phyloP scores from a whole-genome alignment of 2,888 invertebrate genomes.

The Philereme vetulata region DNA sequence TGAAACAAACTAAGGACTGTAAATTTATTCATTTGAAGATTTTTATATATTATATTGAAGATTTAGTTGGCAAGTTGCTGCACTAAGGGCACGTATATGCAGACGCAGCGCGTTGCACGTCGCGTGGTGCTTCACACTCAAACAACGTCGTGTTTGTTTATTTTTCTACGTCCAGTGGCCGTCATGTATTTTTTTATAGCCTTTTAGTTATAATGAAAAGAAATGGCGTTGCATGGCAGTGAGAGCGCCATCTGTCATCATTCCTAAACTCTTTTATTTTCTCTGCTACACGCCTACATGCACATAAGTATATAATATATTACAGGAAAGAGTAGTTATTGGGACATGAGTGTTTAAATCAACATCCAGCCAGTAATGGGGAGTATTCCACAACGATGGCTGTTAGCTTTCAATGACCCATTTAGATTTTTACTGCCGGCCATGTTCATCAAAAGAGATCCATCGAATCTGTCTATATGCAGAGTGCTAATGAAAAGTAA shows the following conservation, averaged over 20 bases:
- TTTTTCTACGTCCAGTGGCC: no score
- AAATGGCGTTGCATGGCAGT: constrained; percentile 1
- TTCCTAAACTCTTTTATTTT: no score
- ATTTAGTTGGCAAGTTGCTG: no score
- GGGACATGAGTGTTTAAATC: constrained; percentile 47
- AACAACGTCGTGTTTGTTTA: no score
- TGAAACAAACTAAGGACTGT: no score
- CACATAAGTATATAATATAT: no score
- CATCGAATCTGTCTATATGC: constrained; percentile 35
- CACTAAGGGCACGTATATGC: no score
- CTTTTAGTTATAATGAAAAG: constrained; percentile 10
- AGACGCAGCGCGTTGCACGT: no score
- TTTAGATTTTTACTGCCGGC: constrained; percentile 55
- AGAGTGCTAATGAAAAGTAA: constrained; percentile 23
- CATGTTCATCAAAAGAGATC: constrained; percentile 47
- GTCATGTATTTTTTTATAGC: background rate
- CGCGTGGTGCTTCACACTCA: no score
- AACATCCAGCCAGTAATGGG: constrained; percentile 40
- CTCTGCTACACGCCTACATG: no score
- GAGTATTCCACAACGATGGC: constrained; percentile 36
- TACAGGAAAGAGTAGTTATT: constrained; percentile 2
- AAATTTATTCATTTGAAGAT: no score
- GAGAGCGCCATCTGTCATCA: constrained; percentile 1
- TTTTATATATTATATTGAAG: no score
- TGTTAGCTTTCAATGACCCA: constrained; percentile 47